Conservation (phyloP, 2,888 invertebrate species). For the Lithophane leautieri region DNA sequence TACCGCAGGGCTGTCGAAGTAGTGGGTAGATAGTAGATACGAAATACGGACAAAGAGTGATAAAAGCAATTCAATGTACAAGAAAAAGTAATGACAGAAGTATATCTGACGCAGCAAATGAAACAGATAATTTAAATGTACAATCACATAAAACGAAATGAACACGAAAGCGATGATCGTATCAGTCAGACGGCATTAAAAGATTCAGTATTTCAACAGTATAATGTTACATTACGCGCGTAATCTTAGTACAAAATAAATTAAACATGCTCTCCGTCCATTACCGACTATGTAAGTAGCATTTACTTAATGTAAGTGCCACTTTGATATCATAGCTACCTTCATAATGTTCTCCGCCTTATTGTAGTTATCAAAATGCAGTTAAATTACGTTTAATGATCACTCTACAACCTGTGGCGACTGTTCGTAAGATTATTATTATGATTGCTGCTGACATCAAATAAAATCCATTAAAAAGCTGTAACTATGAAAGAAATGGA, state of each 20-base stretch:
- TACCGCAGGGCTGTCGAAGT: constrained; percentile 16
- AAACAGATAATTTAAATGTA: constrained; percentile 38
- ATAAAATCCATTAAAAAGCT: constrained; percentile 56
- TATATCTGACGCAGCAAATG: constrained; percentile 27
- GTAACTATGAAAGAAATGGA: constrained; percentile 44
- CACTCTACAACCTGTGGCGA: constrained; percentile 50
- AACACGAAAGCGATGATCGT: constrained; percentile 48
- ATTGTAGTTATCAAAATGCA: constrained; percentile 72
- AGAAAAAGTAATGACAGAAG: constrained; percentile 8
- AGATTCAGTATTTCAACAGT: constrained; percentile 55
- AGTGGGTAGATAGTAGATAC: constrained; percentile 4
- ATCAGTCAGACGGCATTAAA: constrained; percentile 52
- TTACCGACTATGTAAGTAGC: constrained; percentile 77
- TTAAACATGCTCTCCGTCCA: constrained; percentile 75
- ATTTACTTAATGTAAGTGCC: constrained; percentile 83
- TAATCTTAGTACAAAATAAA: constrained; percentile 74
- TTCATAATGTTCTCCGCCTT: constrained; percentile 68
- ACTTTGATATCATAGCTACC: constrained; percentile 80
- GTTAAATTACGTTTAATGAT: constrained; percentile 74
- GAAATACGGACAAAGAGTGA: neutral
- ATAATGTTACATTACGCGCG: constrained; percentile 65
- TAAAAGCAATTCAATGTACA: neutral
- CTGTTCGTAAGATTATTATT: constrained; percentile 40
- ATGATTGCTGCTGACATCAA: constrained; percentile 44
- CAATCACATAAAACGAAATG: constrained; percentile 46